Evolutionary conservation across 2,113 vertebrate species (phyloP), one percentile per base, ranked within the genome.

Genomic region (Tonatia bakeri): DNA sequence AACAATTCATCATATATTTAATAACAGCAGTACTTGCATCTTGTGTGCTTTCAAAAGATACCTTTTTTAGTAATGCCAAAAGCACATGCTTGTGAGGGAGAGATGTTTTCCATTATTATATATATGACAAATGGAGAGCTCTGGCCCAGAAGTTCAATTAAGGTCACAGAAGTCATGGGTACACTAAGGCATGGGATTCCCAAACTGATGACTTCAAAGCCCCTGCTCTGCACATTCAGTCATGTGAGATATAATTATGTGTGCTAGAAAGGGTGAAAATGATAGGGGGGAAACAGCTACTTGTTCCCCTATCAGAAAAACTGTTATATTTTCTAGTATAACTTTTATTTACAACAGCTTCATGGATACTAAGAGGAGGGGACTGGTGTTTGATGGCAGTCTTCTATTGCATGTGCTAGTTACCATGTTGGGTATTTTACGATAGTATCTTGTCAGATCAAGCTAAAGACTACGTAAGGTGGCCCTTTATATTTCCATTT

Each of bases 1-100:
- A 95, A 86, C 38, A 94, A 70, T 87, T 96, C 73, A 91, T 95
- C 65, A 91, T 26, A 17, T 85, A 82, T 95, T 97, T 79, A 94
- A 93, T 95, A 95, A 61, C 12, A 81, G 73, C 1, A 73, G 17
- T 82, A 76, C 50, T 95, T 95, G 91, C 28, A 89, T 75, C 69
- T 69, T 3, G 0, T 77, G 36, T 43, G 17, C 26, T 90, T 93
- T 96, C 87, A 96, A 94, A 86, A 72, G 4, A 45, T 43, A 45
- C 20, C 56, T 50, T 70, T 89, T 73, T 87, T 20, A 87, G 69
- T 92, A 70, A 67, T 38, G 64, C 7, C 79, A 47, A 94, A 83
- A 94, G 64, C 73, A 94, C 65, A 9, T n/a, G n/a, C 56, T 90
- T 36, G n/a, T 67, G 77, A 89, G 11, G 26, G 33, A 81, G 26